Evolutionary conservation across 2,888 invertebrate genomes (phyloP), one percentile per base, ranked within the genome.

Genomic region (Yponomeuta evonymella): DNA sequence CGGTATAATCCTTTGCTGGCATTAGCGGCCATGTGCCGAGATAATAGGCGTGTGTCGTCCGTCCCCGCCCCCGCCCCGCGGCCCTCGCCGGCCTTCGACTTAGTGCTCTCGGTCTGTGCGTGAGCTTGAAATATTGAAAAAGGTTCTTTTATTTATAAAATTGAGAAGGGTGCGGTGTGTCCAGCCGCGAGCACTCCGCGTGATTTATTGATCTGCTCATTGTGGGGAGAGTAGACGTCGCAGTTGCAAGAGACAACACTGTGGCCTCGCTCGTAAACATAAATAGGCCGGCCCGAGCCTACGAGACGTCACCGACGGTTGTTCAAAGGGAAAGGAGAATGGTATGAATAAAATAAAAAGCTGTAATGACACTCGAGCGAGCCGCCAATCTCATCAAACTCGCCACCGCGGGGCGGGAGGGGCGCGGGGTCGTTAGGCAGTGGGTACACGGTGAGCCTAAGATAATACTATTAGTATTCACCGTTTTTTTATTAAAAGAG

Each of bases 341-440:
- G n/a, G 67, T 48, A 67, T 67, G 36, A 67, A 67, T 67, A 48
- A 43, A 67, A 48, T 43, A 48, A 67, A 67, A 48, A 67, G 48
- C 67, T 23, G 43, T 67, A 67, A 67, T 67, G 67, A 67, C 67
- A 67, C 67, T 67, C 67, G 48, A 67, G 67, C 23, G n/a, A 65
- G 65, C 65, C 65, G 33, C 65, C 65, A 65, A 65, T 65, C 33
- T 65, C 65, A 65, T 65, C 30, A 65, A 33, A 29, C 30, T 65
- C 65, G 33, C 29, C 65, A 65, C 33, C 33, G 65, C 51, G 51
- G 51, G 15, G 15, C 15, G 51, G 51, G 51, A 15, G 3, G 11
- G 51, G 51, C 11, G 51, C 12, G 51, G 51, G 51, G 51, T 5
- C 15, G 4, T 15, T 58, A 58, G 51, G 51, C 51, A 5, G 51